Evolutionary conservation across 2,888 invertebrate genomes (phyloP), one percentile per base, ranked within the genome.

Genomic region (Metopia argyrocephala): DNA sequence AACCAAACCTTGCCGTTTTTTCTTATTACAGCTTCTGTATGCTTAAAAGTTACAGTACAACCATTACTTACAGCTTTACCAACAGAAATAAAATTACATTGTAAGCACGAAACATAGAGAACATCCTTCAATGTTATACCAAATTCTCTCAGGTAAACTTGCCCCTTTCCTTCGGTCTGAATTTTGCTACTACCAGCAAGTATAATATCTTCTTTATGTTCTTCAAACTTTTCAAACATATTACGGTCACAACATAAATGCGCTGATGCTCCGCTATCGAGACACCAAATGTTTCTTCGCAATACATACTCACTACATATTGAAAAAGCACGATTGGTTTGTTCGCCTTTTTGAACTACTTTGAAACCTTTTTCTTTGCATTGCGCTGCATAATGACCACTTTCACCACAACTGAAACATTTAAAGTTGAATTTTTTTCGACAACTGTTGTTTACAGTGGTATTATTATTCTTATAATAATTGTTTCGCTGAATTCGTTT

Each of bases 321-420:
- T n/a, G n/a, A n/a, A n/a, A n/a, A n/a, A n/a, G n/a, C n/a, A n/a
- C n/a, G n/a, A n/a, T n/a, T n/a, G n/a, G n/a, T n/a, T n/a, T n/a
- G n/a, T n/a, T n/a, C n/a, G n/a, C n/a, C n/a, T n/a, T n/a, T n/a
- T n/a, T n/a, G n/a, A n/a, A n/a, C n/a, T n/a, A n/a, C n/a, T n/a
- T n/a, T n/a, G n/a, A n/a, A n/a, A n/a, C n/a, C n/a, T n/a, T 46
- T 61, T 23, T 59, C 52, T 62, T 45, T 75, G 38, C 82, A 82
- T 18, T 82, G 74, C 2, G 71, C 27, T n/a, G 75, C 75, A 18
- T 68, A 79, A 21, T 82, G 75, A 5, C 78, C 79, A 27, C 15
- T 59, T 38, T 46, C 25, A 9, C 66, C 73, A 21, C 82, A 76
- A 21, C 65, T 68, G 61, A 65, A 78, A 59, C 68, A 76, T 62